Conservation (phyloP, 2,888 invertebrate species). For the Drosophila anceps region DNA sequence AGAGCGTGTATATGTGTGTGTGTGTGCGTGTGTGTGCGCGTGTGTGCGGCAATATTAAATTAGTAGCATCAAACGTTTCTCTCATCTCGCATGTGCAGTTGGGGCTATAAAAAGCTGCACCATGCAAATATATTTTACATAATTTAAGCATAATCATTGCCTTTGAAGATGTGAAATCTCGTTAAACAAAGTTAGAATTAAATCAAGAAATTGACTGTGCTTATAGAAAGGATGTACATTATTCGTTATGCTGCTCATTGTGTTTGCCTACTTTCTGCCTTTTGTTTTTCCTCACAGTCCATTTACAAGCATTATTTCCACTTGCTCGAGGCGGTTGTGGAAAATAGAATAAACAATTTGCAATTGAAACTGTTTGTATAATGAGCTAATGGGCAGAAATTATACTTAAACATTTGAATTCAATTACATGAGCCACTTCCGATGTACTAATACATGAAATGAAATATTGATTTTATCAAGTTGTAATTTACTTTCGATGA, state of each 20-base stretch:
- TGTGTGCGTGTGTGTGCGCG: neutral
- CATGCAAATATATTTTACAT: conserved; percentile 1
- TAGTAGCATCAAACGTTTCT: conserved; percentile 46
- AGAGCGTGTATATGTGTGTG: neutral
- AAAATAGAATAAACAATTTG: conserved; percentile 38
- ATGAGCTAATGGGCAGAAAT: conserved; percentile 35
- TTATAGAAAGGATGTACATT: neutral
- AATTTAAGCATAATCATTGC: conserved; percentile 1
- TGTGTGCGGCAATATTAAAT: conserved; percentile 52
- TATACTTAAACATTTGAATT: conserved; percentile 15
- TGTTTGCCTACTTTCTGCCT: conserved; percentile 3
- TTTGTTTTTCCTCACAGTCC: conserved; percentile 18
- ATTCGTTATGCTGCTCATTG: conserved; percentile 1
- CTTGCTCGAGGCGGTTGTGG: conserved; percentile 16
- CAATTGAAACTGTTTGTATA: conserved; percentile 42
- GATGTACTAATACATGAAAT: conserved; percentile 1
- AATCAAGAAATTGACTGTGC: neutral
- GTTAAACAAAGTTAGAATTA: neutral
- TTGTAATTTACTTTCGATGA: no score
- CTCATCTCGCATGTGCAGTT: conserved; percentile 12
- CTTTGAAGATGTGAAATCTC: neutral
- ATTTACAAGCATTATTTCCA: conserved; percentile 3
- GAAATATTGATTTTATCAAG: neutral
- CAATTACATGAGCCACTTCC: conserved; percentile 22
- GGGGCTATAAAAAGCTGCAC: neutral